A percentile compares a stretch with the other conserved stretches of the same genome.
Conservation (phyloP, 2,797 vertebrate genomes). For the Buceros bicornis region DNA sequence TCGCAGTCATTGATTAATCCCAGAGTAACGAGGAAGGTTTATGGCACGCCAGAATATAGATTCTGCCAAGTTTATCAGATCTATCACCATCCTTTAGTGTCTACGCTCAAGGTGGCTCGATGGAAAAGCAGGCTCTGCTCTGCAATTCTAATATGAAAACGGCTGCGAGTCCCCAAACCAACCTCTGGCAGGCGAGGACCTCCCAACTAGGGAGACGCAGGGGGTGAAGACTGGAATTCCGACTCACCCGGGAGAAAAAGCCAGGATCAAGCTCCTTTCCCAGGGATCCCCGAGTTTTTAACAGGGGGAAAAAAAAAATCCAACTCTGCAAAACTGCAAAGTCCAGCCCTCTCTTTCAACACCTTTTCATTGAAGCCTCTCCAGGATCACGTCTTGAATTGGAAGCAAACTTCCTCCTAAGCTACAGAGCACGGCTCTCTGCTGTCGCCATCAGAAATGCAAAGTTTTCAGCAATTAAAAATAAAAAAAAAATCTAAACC, state of each 20-base stretch:
- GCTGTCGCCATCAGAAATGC: background rate
- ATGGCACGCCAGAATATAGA: background rate
- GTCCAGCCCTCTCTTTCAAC: background rate
- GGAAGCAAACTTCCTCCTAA: background rate
- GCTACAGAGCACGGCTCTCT: background rate
- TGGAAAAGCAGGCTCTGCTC: background rate
- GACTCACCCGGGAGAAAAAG: constrained; percentile 28
- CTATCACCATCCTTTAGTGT: background rate
- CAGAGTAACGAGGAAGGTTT: constrained; percentile 15
- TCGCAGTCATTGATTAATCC: constrained; percentile 45
- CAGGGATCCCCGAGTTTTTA: constrained; percentile 39
- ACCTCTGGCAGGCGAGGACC: constrained; percentile 13
- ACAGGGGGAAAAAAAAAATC: background rate
- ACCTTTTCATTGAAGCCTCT: background rate
- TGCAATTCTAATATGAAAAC: background rate
- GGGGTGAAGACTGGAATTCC: background rate
- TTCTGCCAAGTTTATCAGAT: background rate
- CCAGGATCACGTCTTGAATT: background rate
- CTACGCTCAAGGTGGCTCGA: background rate
- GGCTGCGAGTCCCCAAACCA: background rate
- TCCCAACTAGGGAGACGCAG: constrained; percentile 44
- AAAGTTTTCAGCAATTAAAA: background rate
- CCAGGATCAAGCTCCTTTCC: constrained; percentile 31
- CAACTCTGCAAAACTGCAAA: constrained; percentile 12
- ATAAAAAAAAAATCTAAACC: background rate